phyloP scores from a whole-genome alignment of 2,797 vertebrate genomes.

The Esox lucius region DNA sequence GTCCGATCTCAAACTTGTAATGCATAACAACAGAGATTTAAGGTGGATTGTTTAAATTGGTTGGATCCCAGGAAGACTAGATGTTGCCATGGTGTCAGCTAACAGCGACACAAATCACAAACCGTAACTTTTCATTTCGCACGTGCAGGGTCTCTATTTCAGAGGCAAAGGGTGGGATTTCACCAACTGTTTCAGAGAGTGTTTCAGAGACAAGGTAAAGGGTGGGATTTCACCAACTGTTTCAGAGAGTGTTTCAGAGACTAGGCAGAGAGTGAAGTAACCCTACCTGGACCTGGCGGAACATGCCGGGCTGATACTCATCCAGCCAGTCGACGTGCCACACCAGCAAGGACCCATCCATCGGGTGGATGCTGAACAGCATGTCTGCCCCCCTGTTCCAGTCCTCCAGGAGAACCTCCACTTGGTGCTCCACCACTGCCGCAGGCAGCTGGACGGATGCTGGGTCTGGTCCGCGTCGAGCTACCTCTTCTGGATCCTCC shows the following conservation, averaged over 20 bases:
- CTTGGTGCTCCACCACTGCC: slow-evolving; percentile 87
- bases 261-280: no score
- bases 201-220: no score
- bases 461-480: slow-evolving; percentile 66
- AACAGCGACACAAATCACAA: no score
- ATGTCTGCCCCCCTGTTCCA: slow-evolving; percentile 97
- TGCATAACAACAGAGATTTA: background rate
- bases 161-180: no score
- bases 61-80: no score
- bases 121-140: no score
- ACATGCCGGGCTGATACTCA: slow-evolving; percentile 98
- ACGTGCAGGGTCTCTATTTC: no score
- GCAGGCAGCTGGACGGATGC: slow-evolving; percentile 72
- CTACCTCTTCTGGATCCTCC: slow-evolving; percentile 69
- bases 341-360: slow-evolving; percentile 94
- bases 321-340: slow-evolving; percentile 98
- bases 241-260: no score
- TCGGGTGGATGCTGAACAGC: slow-evolving; percentile 97
- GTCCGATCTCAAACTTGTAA: background rate
- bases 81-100: no score
- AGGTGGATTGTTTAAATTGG: background rate
- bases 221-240: no score
- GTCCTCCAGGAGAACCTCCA: slow-evolving; percentile 88
- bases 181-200: no score
- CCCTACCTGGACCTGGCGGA: slow-evolving; percentile 96